Base-by-base conservation (phyloP, 2,797 vertebrate species). In the Hoplostethus mediterraneus region DNA sequence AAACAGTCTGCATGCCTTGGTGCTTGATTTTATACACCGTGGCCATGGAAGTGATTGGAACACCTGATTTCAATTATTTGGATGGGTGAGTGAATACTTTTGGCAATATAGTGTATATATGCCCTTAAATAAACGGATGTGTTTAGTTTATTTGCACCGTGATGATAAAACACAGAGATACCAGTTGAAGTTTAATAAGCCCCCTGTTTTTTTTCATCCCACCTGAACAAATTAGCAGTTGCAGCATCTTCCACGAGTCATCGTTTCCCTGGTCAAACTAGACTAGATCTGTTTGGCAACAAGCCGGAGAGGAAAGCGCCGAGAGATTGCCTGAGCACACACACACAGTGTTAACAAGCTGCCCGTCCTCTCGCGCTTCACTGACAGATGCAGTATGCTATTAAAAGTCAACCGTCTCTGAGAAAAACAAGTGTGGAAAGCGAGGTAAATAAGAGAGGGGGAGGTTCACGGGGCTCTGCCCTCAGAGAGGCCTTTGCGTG, bases 341-440 rank as follows among this genome's bases (percentile, higher is more conserved):
- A 73, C 63, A 72, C 42, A 55, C 16, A 59, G 14, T 66, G 36
- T 63, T 84, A 82, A 87, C 76, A 75, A 80, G 76, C 63, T 55
- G 14, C 31, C 44, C 17, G 36, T 61, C 65, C 63, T 53, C 47
- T 71, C 31, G 33, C 0, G 3, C 45, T 53, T 38, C 48, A 51
- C 67, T 11, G 30, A 60, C 58, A 64, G 58, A 79, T 42, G 68
- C 33, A 14, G 16, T 11, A 61, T 58, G 53, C 40, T 6, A 17
- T 53, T 45, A 66, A 63, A 72, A 77, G 58, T 17, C 1, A 28
- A 33, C 51, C 49, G 58, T 55, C 71, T 4, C 71, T 4, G 40
- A 57, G 51, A 45, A 52, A 83, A 72, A 38, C 60, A 21, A 57
- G 58, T 16, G 57, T 0, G 2, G 38, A 68, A 63, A 60, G 36